phyloP scores from a whole-genome alignment of 2,888 invertebrate species.

The Spicauda simplicius region DNA sequence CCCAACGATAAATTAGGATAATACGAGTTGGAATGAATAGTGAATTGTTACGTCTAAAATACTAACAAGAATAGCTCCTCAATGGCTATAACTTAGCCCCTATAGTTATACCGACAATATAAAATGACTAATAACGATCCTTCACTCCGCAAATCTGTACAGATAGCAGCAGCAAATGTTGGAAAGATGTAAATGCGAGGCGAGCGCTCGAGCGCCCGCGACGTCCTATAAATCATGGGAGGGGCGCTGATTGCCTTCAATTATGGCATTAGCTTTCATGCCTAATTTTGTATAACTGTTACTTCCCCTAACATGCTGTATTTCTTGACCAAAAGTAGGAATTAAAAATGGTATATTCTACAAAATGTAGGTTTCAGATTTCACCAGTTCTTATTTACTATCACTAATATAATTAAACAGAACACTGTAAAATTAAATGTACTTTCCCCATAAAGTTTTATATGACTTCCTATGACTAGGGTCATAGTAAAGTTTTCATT shows the following conservation, averaged over 20 bases:
- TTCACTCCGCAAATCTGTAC: conserved; percentile 42
- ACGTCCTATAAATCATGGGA: conserved; percentile 71
- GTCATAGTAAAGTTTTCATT: too few relatives aligned
- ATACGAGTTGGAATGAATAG: conserved; percentile 12
- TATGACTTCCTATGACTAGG: too few relatives aligned
- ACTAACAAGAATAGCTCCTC: not conserved
- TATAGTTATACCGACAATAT: not conserved
- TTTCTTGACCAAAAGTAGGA: conserved; percentile 7
- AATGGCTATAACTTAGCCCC: not conserved
- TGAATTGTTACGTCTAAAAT: not conserved
- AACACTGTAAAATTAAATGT: too few relatives aligned
- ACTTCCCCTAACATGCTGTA: conserved; percentile 47
- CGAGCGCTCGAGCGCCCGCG: conserved; percentile 42
- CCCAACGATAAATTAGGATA: conserved; percentile 22
- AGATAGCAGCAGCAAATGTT: conserved; percentile 51
- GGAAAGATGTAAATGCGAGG: conserved; percentile 70
- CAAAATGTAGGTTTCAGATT: not conserved
- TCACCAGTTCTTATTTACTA: not conserved
- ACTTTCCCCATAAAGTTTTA: too few relatives aligned
- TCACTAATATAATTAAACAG: too few relatives aligned
- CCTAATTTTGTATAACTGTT: conserved; percentile 70
- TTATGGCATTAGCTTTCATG: conserved; percentile 81
- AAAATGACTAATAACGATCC: conserved; percentile 23
- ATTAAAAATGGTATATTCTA: not conserved
- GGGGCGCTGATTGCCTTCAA: conserved; percentile 79